These are phyloP conservation scores for Gymnorhina tibicen DNA, from an alignment of 2,113 vertebrate species.

Conservation along the genomic window DNA sequence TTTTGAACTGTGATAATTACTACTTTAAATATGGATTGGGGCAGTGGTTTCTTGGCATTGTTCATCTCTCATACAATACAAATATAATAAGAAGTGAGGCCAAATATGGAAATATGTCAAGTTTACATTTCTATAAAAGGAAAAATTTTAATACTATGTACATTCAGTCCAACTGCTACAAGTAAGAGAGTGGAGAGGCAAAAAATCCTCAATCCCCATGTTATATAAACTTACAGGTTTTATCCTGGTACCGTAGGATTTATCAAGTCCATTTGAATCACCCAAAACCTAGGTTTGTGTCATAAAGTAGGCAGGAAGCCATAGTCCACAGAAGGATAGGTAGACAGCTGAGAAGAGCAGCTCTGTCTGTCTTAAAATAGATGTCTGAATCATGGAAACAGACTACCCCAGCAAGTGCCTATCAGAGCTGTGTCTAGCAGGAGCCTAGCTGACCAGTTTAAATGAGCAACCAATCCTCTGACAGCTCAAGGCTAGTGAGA, in stretches of 20 bases:
- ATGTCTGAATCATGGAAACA: not conserved
- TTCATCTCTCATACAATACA: not conserved
- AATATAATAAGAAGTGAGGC: not conserved
- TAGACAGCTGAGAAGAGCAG: not conserved
- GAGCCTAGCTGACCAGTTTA: not conserved
- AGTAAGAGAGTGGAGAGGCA: not conserved
- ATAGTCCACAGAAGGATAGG: not conserved
- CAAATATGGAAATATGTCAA: not conserved
- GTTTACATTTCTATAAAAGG: not conserved
- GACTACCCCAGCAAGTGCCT: not conserved
- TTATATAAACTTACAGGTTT: not conserved
- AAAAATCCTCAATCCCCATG: not conserved
- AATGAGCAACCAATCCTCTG: not conserved
- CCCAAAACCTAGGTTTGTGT: not conserved
- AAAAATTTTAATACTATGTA: not conserved
- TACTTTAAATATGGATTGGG: not conserved
- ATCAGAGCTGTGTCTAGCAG: not conserved
- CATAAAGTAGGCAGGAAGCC: not conserved
- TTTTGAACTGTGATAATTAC: not conserved
- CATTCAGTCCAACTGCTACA: not conserved
- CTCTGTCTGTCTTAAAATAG: conserved; percentile 6
- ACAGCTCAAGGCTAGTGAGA: not conserved
- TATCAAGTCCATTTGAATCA: not conserved
- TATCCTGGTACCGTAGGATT: not conserved
- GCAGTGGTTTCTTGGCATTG: not conserved